A percentile compares a stretch with the other conserved stretches of the same genome.
Conservation (phyloP, 2,797 vertebrate species). For the Neopelma chrysocephalum region DNA sequence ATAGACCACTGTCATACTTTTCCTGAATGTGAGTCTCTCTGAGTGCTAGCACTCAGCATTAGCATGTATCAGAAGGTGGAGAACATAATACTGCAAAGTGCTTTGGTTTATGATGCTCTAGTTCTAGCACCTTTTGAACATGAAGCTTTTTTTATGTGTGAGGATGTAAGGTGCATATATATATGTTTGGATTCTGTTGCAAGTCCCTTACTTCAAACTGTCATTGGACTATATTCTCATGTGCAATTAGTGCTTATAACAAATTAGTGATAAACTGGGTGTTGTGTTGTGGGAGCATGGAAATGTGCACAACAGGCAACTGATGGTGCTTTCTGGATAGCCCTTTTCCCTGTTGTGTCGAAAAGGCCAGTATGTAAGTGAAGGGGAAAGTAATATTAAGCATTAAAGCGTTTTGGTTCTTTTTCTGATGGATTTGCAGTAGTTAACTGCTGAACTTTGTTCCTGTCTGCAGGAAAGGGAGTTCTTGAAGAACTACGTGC, state of each 20-base stretch:
- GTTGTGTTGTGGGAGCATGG: not conserved
- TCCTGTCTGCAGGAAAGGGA: slow-evolving; percentile 86
- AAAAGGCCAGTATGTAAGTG: not conserved
- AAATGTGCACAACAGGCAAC: not conserved
- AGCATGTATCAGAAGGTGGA: not conserved
- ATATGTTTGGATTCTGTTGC: not conserved
- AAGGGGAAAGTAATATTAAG: not conserved
- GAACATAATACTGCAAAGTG: not conserved
- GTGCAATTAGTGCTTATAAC: not conserved
- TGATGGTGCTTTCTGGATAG: not conserved
- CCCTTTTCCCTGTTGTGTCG: not conserved
- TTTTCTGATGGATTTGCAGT: not conserved
- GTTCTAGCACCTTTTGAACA: not conserved
- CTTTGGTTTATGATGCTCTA: not conserved
- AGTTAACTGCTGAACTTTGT: not conserved
- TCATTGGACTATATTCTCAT: not conserved
- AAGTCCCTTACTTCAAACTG: not conserved
- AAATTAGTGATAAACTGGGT: not conserved
- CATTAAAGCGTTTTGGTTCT: not conserved
- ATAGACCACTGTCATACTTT: not conserved
- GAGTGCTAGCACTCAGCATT: not conserved
- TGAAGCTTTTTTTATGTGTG: not conserved
- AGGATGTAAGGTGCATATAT: not conserved
- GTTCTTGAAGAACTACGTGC: slow-evolving; percentile 98
- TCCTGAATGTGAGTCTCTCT: not conserved